phyloP scores from a whole-genome alignment of 2,888 invertebrate species.

The Trichogramma dendrolimi region DNA sequence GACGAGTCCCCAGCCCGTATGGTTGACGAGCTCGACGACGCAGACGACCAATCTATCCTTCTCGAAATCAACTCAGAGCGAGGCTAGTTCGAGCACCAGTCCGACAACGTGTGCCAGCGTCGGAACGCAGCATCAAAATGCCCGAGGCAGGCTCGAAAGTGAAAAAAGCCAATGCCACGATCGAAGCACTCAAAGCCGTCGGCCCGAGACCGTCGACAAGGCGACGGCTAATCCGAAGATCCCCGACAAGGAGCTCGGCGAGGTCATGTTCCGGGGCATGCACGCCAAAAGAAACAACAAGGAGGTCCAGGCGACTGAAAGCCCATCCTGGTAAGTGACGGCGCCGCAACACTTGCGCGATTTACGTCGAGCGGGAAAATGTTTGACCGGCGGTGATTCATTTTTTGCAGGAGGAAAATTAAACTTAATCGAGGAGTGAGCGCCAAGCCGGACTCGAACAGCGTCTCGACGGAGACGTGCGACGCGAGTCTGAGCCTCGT shows the following conservation, averaged over 20 bases:
- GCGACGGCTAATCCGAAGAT: constrained; percentile 4
- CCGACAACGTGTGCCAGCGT: constrained; percentile 11
- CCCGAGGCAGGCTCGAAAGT: not conserved
- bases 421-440: constrained; percentile 44
- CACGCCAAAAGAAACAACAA: constrained; percentile 16
- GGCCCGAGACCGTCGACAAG: constrained; percentile 10
- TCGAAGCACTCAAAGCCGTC: not conserved
- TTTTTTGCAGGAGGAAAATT: constrained; percentile 17
- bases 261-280: not conserved
- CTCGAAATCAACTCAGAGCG: too few species aligned
- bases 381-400: not conserved
- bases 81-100: too few species aligned
- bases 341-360: not conserved
- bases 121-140: not conserved
- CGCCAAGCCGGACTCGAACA: constrained; percentile 41
- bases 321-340: constrained; percentile 16
- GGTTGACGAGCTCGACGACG: too few species aligned
- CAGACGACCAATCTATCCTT: too few species aligned
- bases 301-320: constrained; percentile 23
- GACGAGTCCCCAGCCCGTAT: not conserved
- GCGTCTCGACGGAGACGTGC: constrained; percentile 40
- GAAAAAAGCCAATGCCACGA: too few species aligned
- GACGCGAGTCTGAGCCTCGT: constrained; percentile 18
- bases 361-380: not conserved
- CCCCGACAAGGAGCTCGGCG: not conserved